These are phyloP conservation scores for Melanotaenia duboulayi DNA, from an alignment of 2,113 vertebrate genomes.

Conservation along the genomic window DNA sequence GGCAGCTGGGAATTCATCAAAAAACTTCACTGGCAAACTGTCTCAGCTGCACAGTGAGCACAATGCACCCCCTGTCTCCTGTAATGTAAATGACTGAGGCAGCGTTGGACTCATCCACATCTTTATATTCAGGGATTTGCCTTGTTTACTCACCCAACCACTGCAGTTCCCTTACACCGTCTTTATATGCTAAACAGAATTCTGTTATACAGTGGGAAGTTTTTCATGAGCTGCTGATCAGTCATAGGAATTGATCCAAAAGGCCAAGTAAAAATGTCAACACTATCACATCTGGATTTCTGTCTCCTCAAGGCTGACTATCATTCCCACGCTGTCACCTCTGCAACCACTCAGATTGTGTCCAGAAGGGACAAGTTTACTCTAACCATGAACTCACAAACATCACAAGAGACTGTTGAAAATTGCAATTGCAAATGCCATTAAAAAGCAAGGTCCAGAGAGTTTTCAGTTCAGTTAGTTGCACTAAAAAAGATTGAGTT, in stretches of 20 bases:
- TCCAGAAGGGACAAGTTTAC: background rate
- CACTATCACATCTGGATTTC: constrained; percentile 36
- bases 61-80: constrained; percentile 37
- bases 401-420: constrained; percentile 4
- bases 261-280: background rate
- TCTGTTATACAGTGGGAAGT: rapidly evolving
- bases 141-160: constrained; percentile 9
- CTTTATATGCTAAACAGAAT: background rate
- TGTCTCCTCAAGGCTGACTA: background rate
- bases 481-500: background rate
- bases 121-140: background rate
- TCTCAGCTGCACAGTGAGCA: constrained; percentile 31
- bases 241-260: background rate
- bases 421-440: background rate
- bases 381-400: background rate
- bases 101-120: background rate
- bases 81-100: constrained; percentile 52
- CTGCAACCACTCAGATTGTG: constrained; percentile 1
- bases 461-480: background rate
- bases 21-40: constrained; percentile 46
- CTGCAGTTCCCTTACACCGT: background rate
- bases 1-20: constrained; percentile 53
- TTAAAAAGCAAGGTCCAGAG: background rate
- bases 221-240: background rate
- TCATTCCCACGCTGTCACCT: background rate